Conservation (phyloP, 23 tunicate species). For the Oikopleura dioica region DNA sequence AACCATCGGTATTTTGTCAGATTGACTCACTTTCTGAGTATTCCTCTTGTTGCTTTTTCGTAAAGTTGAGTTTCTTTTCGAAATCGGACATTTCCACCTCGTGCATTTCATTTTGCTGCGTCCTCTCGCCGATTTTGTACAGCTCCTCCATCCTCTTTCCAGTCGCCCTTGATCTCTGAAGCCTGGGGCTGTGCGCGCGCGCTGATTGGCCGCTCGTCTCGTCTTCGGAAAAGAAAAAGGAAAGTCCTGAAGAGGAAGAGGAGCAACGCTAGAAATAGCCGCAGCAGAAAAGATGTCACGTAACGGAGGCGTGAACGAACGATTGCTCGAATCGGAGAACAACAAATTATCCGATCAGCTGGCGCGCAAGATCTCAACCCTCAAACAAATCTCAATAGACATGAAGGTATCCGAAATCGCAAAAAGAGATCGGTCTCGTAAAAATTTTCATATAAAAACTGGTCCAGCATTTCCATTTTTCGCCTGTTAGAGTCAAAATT, state of each 20-base stretch:
- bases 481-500: too few species aligned
- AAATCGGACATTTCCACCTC: background rate
- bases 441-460: too few species aligned
- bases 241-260: too few species aligned
- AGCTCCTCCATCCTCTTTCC: background rate
- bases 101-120: too few species aligned
- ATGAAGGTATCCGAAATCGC: background rate
- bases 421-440: too few species aligned
- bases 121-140: background rate
- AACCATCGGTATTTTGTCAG: too few species aligned
- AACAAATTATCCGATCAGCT: background rate
- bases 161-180: background rate
- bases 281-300: background rate
- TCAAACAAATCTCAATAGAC: background rate
- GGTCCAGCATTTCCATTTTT: too few species aligned
- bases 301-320: background rate
- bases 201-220: background rate
- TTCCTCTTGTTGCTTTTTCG: background rate
- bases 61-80: background rate
- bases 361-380: background rate
- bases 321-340: background rate
- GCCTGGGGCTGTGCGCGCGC: background rate
- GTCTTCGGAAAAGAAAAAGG: too few species aligned
- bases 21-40: too few species aligned
- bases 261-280: too few species aligned